Evolutionary conservation across 2,797 vertebrate species (phyloP).

Genomic region (Tangara arthus): DNA sequence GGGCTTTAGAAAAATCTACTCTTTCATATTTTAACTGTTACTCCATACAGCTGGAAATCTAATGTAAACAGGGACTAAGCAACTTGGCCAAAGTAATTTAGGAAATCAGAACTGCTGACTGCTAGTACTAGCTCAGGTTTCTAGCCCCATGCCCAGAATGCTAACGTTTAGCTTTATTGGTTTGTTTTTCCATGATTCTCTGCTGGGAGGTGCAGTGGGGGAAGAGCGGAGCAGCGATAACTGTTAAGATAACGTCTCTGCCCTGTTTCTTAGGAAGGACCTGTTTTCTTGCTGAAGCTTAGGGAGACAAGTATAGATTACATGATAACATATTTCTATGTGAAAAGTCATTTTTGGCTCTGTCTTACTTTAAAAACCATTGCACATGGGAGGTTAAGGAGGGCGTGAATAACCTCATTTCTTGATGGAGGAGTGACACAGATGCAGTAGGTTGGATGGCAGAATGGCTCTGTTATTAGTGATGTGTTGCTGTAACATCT

Average conservation of each 20-base stretch:
- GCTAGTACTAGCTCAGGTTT: slow-evolving; percentile 27
- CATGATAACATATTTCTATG: background rate
- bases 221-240: background rate
- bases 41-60: slow-evolving; percentile 7
- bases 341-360: background rate
- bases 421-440: background rate
- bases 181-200: background rate
- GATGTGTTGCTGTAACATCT: background rate
- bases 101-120: slow-evolving; percentile 25
- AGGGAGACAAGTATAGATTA: background rate
- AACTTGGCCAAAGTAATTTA: slow-evolving; percentile 1
- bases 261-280: background rate
- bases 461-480: background rate
- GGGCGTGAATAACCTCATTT: background rate
- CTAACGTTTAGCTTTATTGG: background rate
- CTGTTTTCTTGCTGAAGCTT: background rate
- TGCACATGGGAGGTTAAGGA: background rate
- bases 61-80: slow-evolving; percentile 1
- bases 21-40: slow-evolving; percentile 13
- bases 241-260: background rate
- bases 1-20: slow-evolving; percentile 2
- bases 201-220: background rate
- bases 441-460: background rate
- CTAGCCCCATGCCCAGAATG: background rate
- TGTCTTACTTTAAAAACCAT: background rate